A percentile compares a stretch with the other conserved stretches of the same genome.
phyloP scores from a whole-genome alignment of 2,888 invertebrate genomes.

The Orgyia antiqua region DNA sequence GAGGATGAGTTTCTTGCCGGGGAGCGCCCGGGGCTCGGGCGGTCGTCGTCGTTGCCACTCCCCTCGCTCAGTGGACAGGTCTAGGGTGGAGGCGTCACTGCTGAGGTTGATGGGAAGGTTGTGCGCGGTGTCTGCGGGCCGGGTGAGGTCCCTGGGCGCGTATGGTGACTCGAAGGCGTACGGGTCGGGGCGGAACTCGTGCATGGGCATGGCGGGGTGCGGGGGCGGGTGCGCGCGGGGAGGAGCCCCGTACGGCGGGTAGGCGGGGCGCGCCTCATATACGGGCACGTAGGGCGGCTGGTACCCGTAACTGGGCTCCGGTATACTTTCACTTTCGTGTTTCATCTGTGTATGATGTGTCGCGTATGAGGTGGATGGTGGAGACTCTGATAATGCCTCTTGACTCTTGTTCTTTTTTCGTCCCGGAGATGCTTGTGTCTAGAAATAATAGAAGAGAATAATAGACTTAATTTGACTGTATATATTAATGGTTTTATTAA shows the following conservation, averaged over 20 bases:
- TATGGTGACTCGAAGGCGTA: conserved; percentile 49
- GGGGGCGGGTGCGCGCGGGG: conserved; percentile 38
- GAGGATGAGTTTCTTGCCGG: conserved; percentile 71
- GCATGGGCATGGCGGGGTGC: conserved; percentile 34
- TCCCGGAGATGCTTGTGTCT: conserved; percentile 63
- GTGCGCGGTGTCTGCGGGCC: conserved; percentile 48
- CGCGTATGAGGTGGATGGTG: conserved; percentile 59
- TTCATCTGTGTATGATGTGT: conserved; percentile 46
- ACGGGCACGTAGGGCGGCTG: conserved; percentile 41
- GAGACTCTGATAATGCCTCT: conserved; percentile 49
- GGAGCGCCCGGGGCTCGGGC: conserved; percentile 60
- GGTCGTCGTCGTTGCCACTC: conserved; percentile 62
- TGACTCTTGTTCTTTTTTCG: conserved; percentile 64
- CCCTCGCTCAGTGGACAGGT: conserved; percentile 59
- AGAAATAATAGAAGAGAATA: conserved; percentile 10
- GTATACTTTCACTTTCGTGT: conserved; percentile 47
- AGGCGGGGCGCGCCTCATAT: conserved; percentile 38
- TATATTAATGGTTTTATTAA: not conserved
- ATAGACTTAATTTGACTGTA: no score
- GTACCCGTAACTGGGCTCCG: conserved; percentile 44
- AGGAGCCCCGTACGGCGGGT: conserved; percentile 35
- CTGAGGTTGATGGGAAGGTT: conserved; percentile 67
- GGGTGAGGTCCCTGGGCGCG: conserved; percentile 50
- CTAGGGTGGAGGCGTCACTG: conserved; percentile 59
- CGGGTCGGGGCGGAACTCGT: conserved; percentile 58